Percentiles rank a stretch among this genome's conserved stretches.
Conservation (phyloP, 2,797 vertebrate genomes). For the Falco columbarius region DNA sequence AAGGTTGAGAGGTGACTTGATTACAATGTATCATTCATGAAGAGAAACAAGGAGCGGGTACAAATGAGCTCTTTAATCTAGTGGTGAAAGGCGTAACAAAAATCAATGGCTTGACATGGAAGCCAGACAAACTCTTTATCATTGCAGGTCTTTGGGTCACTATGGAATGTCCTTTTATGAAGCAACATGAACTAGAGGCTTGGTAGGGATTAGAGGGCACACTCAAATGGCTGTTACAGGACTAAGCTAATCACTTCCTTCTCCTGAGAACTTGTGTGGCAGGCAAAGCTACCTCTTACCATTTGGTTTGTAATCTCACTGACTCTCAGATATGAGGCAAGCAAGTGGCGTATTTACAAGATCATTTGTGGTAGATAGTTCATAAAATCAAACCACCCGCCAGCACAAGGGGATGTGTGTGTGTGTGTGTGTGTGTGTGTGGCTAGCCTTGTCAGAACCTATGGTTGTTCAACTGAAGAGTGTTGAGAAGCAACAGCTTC, state of each 20-base stretch:
- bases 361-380: background rate
- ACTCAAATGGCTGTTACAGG: background rate
- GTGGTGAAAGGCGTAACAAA: background rate
- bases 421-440: too few species aligned
- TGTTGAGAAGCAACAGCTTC: background rate
- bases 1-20: conserved; percentile 22
- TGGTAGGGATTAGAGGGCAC: background rate
- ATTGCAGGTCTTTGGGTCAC: background rate
- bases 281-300: background rate
- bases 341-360: background rate
- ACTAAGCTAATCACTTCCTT: background rate
- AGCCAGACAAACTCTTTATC: background rate
- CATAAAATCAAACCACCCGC: background rate
- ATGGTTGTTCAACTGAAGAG: background rate
- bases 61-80: conserved; percentile 36
- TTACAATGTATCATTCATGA: conserved; percentile 6
- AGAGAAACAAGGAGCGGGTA: background rate
- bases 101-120: background rate
- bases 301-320: background rate
- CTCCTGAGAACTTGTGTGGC: background rate
- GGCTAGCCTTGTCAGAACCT: background rate
- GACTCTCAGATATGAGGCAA: background rate
- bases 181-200: background rate
- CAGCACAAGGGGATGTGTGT: background rate
- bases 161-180: background rate